These are phyloP conservation scores for Masticophis lateralis DNA, from an alignment of 2,797 vertebrate species.

Conservation along the genomic window DNA sequence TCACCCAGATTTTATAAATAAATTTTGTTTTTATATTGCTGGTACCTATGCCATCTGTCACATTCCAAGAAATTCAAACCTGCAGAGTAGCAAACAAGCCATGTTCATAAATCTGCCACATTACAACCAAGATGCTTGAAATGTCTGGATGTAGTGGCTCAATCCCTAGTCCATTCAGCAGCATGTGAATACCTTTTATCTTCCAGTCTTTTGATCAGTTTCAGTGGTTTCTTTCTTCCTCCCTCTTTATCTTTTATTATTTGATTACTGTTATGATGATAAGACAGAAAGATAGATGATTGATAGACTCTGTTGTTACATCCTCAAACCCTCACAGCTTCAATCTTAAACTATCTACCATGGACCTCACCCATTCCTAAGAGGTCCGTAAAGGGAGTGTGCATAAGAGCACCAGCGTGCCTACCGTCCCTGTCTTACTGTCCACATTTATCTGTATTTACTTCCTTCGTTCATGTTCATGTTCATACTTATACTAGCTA, in stretches of 20 bases:
- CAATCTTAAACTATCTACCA: too few species aligned
- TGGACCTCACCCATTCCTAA: too few species aligned
- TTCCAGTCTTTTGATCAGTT: not conserved
- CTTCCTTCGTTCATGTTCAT: too few species aligned
- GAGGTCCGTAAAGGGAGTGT: too few species aligned
- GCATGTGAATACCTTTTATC: not conserved
- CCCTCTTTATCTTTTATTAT: not conserved
- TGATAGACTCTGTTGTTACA: too few species aligned
- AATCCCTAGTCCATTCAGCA: not conserved
- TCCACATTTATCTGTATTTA: too few species aligned
- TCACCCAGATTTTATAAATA: not conserved
- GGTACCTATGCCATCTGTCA: not conserved
- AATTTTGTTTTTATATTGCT: not conserved
- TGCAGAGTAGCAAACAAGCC: not conserved
- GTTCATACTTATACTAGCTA: too few species aligned
- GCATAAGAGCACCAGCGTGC: too few species aligned
- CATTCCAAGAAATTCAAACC: not conserved
- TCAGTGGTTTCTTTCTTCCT: not conserved
- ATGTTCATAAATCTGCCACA: not conserved
- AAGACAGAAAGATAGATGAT: not conserved
- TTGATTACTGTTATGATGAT: not conserved
- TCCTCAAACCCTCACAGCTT: too few species aligned
- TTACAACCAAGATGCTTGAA: not conserved
- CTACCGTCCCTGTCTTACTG: too few species aligned
- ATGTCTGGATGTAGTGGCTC: not conserved